Conservation (phyloP, 2,113 vertebrate species). For the Rattus norvegicus region DNA sequence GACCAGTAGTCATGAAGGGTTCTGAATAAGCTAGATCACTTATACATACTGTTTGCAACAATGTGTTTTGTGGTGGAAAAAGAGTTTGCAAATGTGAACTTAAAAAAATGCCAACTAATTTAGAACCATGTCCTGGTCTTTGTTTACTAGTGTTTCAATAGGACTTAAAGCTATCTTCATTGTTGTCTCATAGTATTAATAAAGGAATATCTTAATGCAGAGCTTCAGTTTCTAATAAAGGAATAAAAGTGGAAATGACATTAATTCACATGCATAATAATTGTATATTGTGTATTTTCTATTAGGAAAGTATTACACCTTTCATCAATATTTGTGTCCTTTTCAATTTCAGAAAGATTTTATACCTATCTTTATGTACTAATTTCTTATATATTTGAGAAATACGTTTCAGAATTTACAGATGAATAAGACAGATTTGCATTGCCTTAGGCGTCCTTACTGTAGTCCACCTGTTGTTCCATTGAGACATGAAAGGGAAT, state of each 20-base stretch:
- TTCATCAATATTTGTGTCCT: conserved; percentile 42
- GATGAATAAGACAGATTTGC: background rate
- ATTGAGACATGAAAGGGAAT: conserved; percentile 2
- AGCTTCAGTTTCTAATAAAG: conserved; percentile 55
- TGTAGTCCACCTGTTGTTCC: background rate
- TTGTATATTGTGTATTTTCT: conserved; percentile 14
- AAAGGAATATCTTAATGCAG: background rate
- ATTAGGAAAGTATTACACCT: background rate
- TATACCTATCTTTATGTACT: background rate
- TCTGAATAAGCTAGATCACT: conserved; percentile 16
- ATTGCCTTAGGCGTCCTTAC: conserved; percentile 1
- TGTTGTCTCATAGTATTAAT: conserved; percentile 15
- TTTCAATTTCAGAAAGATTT: conserved; percentile 39
- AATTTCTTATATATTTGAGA: conserved; percentile 52
- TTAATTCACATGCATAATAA: background rate
- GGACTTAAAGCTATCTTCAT: background rate
- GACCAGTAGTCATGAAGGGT: background rate
- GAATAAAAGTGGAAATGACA: background rate
- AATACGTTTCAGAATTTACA: conserved; percentile 33
- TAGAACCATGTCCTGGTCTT: background rate
- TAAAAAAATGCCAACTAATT: background rate
- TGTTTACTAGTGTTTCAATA: conserved; percentile 36
- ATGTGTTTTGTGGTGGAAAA: conserved; percentile 49
- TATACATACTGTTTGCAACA: background rate
- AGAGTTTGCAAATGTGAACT: conserved; percentile 20